These are phyloP conservation scores for roundworm (Caenorhabditis elegans) DNA, from an alignment of 1,140 invertebrate genomes.

Conservation along the genomic window WBcel235 BX284606.5:2780501-2781000, in stretches of 20 bases:
- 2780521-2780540: conserved; percentile 6
- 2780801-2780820: conserved; percentile 63
- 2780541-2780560: neutral
- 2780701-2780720: conserved; percentile 79
- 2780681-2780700: conserved; percentile 82
- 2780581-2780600: neutral
- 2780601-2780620: neutral
- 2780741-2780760: conserved; percentile 81
- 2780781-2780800: conserved; percentile 72
- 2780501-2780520: conserved; percentile 18
- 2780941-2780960: too few species aligned
- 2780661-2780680: conserved; percentile 92
- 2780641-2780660: conserved; percentile 60
- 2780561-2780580: neutral
- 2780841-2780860: too few species aligned
- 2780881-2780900: too few species aligned
- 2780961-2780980: too few species aligned
- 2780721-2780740: conserved; percentile 76
- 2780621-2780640: neutral
- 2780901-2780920: too few species aligned
- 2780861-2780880: too few species aligned
- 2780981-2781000: too few species aligned
- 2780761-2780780: conserved; percentile 75
- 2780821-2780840: too few species aligned
- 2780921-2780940: too few species aligned